Evolutionary conservation across 2,797 vertebrate genomes (phyloP).

Genomic region (Sylvia borin): DNA sequence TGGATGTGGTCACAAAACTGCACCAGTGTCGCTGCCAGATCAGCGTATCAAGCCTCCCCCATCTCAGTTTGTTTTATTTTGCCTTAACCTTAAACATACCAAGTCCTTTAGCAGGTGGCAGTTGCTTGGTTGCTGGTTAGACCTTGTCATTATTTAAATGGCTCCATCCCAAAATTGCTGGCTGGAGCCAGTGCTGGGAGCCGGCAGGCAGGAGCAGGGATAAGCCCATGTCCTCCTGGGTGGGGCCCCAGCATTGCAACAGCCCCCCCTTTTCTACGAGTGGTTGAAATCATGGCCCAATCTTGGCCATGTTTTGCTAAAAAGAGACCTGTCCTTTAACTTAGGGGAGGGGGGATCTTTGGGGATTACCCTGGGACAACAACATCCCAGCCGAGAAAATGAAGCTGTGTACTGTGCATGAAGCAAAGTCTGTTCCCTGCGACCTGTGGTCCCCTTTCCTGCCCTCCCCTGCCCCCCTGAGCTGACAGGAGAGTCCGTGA

Average conservation of each 20-base stretch:
- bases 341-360: not conserved
- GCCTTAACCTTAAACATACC: not conserved
- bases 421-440: not conserved
- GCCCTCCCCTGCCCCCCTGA: not conserved
- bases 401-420: fast-evolving
- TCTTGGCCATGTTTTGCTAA: not conserved
- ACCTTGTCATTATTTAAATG: not conserved
- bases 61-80: not conserved
- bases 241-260: not conserved
- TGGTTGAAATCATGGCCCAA: not conserved
- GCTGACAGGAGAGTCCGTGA: not conserved
- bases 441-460: not conserved
- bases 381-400: not conserved
- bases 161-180: not conserved
- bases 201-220: not conserved
- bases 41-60: fast-evolving
- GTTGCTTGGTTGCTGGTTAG: not conserved
- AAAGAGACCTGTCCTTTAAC: not conserved
- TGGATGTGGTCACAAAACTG: not conserved
- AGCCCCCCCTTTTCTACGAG: not conserved
- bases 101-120: fast-evolving
- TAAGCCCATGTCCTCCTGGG: fast-evolving
- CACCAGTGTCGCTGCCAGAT: fast-evolving
- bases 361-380: not conserved
- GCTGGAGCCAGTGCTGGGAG: not conserved